Base-by-base conservation (phyloP, 2,113 vertebrate species). In the Mohoua ochrocephala region DNA sequence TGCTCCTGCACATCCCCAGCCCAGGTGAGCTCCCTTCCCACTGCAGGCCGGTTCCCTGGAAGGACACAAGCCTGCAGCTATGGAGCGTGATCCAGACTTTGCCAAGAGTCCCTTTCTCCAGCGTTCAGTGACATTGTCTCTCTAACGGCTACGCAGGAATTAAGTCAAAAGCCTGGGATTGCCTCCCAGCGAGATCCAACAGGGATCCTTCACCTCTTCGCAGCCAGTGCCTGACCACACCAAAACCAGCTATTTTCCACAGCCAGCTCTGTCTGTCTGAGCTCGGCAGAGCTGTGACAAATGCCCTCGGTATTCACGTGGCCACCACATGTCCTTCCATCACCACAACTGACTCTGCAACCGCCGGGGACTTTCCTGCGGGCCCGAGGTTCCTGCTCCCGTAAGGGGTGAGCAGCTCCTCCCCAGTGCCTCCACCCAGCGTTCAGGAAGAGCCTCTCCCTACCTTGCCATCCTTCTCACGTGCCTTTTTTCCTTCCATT, bases 401-500 rank as follows among this genome's bases (percentile, higher is more conserved):
- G 7, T 20, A 3, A 4, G 0, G 9, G 27, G 27, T 6, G 54
- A 97, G 80, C 45, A 54, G 79, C 60, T 70, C 33, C 73, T 87
- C 35, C 73, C 49, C 9, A 0, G 35, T 9, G 35, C 52, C 16
- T 71, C n/a, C 59, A 30, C 22, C 50, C 79, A 70, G 68, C 2
- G 0, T 14, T 35, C 54, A 16, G 4, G 23, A 7, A 27, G 68
- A 73, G 33, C 57, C 18, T 86, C 53, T 52, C 64, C 91, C 89
- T 95, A 95, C 97, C 94, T 94, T 87, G 80, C 86, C 91, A 70
- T 87, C 81, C 56, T 96, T 88, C 65, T 94, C 84, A 89, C 1
- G 17, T 7, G 56, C n/a, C 52, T 86, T 63, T 94, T 83, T 90
- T 56, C 93, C 93, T 87, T 86, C 91, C 95, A 86, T 94, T 94